Evolutionary conservation across 2,113 vertebrate genomes (phyloP).

Genomic region (Chelonoidis abingdonii): DNA sequence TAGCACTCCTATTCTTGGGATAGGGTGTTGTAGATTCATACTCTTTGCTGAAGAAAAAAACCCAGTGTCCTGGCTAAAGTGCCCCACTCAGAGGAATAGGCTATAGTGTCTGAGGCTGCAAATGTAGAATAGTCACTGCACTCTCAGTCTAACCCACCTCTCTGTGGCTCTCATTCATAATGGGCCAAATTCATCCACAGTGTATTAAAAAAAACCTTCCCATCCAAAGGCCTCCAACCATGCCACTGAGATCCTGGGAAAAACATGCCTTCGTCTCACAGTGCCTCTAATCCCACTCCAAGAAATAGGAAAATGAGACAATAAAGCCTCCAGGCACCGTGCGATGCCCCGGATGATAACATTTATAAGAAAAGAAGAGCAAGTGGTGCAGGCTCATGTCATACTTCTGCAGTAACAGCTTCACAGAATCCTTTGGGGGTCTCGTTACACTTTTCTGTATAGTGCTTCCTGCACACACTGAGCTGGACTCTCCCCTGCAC

Average conservation of each 20-base stretch:
- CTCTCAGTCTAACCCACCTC: background rate
- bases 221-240: background rate
- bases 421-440: slow-evolving; percentile 62
- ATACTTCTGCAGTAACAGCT: slow-evolving; percentile 67
- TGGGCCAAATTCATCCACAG: background rate
- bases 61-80: background rate
- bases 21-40: background rate
- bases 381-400: background rate
- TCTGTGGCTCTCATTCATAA: background rate
- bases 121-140: background rate
- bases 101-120: background rate
- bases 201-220: background rate
- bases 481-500: slow-evolving; percentile 71
- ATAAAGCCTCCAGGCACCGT: background rate
- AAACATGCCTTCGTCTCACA: background rate
- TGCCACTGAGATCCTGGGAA: background rate
- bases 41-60: background rate
- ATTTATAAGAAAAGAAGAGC: background rate
- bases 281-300: background rate
- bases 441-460: slow-evolving; percentile 42
- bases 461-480: slow-evolving; percentile 60
- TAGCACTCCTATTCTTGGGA: background rate
- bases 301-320: background rate
- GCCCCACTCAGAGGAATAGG: background rate
- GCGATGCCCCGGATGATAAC: background rate